Evolutionary conservation across 2,113 vertebrate genomes (phyloP), one percentile per base, ranked within the genome.

Genomic region (Pantherophis guttatus): DNA sequence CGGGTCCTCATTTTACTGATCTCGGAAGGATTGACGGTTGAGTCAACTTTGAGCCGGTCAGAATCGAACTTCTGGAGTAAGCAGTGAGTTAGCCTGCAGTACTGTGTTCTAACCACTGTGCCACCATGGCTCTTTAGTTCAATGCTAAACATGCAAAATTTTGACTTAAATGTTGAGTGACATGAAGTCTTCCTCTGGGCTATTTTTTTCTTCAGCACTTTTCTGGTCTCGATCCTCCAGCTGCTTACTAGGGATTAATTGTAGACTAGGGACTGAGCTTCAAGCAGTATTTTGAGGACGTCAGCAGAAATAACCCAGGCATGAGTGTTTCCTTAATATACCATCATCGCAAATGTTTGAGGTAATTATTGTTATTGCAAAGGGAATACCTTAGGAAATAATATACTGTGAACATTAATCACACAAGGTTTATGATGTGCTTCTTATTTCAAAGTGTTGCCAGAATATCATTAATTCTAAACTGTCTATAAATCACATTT

Each of bases 361-460:
- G 55, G 85, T 92, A 94, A 65, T 88, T 89, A 58, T 48, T 95
- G 9, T 86, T 94, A 6, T 59, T 96, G 39, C 3, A 93, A 44
- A 58, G 75, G 75, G 10, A 53, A 58, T 88, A 89, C n/a, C 21
- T 91, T 39, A 57, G 88, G 59, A 93, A 3, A 91, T 87, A 93
- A 88, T 5, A 3, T 75, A 12, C 86, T 95, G 88, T 94, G 91
- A 91, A 91, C 23, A 88, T 93, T 94, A 94, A 94, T 95, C 90
- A 90, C 91, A 85, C 2, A 3, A 92, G 29, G 29, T 50, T 55
- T 55, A 58, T 81, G 85, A 92, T 70, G 26, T 90, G 33, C 15
- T 93, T 93, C 7, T 90, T 94, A 90, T 89, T 91, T 93, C 7
- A 75, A 94, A 91, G 11, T 39, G 9, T 93, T 92, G 33, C 65